These are phyloP conservation scores for Synanceia verrucosa DNA, from an alignment of 2,797 vertebrate genomes.

Conservation along the genomic window DNA sequence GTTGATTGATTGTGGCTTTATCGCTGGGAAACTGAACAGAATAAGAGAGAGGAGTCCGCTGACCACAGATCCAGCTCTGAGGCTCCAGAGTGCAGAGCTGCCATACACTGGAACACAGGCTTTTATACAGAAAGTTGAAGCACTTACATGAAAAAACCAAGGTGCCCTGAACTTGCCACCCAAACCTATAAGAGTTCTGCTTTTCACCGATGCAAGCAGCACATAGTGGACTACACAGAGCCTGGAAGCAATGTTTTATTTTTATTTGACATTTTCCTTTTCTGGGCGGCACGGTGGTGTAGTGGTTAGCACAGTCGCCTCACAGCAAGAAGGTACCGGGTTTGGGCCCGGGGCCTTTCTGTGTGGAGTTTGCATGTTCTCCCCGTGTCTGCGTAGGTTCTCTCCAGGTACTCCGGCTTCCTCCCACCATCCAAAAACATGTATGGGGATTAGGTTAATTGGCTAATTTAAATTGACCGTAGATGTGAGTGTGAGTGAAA, in stretches of 20 bases:
- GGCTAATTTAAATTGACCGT: too few species aligned
- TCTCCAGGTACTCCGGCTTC: too few species aligned
- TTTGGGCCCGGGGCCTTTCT: too few species aligned
- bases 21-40: constrained; percentile 33
- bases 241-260: constrained; percentile 34
- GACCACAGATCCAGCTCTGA: constrained; percentile 34
- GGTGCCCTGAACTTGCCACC: constrained; percentile 35
- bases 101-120: constrained; percentile 29
- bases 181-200: constrained; percentile 26
- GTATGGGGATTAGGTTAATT: too few species aligned
- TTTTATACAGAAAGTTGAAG: constrained; percentile 28
- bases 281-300: too few species aligned
- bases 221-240: constrained; percentile 2
- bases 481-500: too few species aligned
- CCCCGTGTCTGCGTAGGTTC: too few species aligned
- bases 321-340: too few species aligned
- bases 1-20: constrained; percentile 51
- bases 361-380: too few species aligned
- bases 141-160: constrained; percentile 41
- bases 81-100: constrained; percentile 27
- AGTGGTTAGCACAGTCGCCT: too few species aligned
- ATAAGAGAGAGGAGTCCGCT: constrained; percentile 19
- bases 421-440: too few species aligned
- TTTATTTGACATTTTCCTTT: constrained; percentile 48
- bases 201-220: constrained; percentile 39